These are phyloP conservation scores for Macropis europaea DNA, from an alignment of 2,888 invertebrate genomes.

Conservation along the genomic window DNA sequence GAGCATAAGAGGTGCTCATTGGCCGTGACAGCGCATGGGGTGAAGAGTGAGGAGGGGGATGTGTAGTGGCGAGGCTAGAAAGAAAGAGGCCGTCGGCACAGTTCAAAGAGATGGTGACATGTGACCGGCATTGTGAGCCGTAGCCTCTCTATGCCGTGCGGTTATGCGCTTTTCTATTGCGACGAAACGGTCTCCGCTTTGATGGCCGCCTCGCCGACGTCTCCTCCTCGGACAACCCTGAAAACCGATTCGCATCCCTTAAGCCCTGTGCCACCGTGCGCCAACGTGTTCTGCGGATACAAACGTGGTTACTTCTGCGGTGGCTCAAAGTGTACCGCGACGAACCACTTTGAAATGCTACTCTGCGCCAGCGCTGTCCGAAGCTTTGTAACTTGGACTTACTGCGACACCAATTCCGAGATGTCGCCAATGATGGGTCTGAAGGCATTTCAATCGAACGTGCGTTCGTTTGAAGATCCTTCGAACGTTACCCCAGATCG, in stretches of 20 bases:
- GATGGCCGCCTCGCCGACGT: constrained; percentile 62
- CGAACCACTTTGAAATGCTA: constrained; percentile 33
- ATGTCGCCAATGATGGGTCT: too few relatives aligned
- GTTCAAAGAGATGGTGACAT: constrained; percentile 75
- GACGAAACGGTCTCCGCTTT: constrained; percentile 67
- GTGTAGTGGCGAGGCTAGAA: constrained; percentile 56
- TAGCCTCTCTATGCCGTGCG: constrained; percentile 54
- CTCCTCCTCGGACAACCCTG: constrained; percentile 46
- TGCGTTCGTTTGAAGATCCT: too few relatives aligned
- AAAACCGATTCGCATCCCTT: constrained; percentile 56
- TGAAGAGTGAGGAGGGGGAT: constrained; percentile 44
- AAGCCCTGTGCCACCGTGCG: constrained; percentile 7
- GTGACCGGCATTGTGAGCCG: constrained; percentile 73
- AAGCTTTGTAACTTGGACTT: constrained; percentile 22
- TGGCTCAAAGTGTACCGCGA: constrained; percentile 37
- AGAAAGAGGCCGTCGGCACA: constrained; percentile 68
- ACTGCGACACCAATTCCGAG: too few relatives aligned
- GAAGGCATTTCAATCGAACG: too few relatives aligned
- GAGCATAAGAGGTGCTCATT: constrained; percentile 57
- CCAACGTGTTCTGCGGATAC: not conserved
- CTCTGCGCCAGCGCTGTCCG: not conserved
- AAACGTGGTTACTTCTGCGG: constrained; percentile 39
- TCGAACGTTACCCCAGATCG: too few relatives aligned
- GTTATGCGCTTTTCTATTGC: constrained; percentile 73
- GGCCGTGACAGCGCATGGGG: constrained; percentile 45